phyloP scores from a whole-genome alignment of 2,797 vertebrate genomes.

The Pantherophis alleghaniensis region DNA sequence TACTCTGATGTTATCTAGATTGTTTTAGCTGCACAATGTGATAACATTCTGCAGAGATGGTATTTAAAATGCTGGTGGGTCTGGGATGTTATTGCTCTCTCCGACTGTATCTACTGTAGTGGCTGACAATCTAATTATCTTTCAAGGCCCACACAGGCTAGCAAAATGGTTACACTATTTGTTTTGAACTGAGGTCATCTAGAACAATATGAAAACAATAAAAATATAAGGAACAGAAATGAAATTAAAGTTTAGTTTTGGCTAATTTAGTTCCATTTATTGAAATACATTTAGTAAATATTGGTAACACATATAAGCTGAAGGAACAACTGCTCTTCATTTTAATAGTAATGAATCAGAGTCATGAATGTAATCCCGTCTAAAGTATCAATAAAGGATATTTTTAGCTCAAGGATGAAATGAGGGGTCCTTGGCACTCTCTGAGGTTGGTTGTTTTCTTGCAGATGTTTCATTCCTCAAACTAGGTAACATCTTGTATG shows the following conservation, averaged over 20 bases:
- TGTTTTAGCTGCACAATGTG: constrained; percentile 28
- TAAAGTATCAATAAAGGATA: background rate
- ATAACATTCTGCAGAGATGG: constrained; percentile 40
- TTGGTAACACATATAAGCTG: constrained; percentile 45
- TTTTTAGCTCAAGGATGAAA: background rate
- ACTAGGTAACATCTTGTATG: background rate
- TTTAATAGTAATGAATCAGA: constrained; percentile 44
- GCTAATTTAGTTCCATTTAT: constrained; percentile 52
- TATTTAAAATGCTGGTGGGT: constrained; percentile 48
- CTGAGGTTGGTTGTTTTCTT: background rate
- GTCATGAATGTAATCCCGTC: constrained; percentile 21
- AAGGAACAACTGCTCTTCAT: constrained; percentile 43
- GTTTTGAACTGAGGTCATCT: constrained; percentile 52
- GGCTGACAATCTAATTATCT: constrained; percentile 61
- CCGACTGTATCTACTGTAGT: constrained; percentile 38
- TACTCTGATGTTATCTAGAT: background rate
- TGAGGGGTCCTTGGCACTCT: background rate
- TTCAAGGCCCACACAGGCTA: constrained; percentile 50
- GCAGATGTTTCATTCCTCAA: background rate
- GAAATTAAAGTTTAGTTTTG: constrained; percentile 51
- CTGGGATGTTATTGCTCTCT: constrained; percentile 45
- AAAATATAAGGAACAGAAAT: constrained; percentile 34
- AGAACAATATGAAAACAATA: constrained; percentile 57
- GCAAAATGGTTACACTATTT: constrained; percentile 36
- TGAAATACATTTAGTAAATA: constrained; percentile 56